These are phyloP conservation scores for Diplogasteroides magnus DNA, from an alignment of 1,140 invertebrate species.

Conservation along the genomic window DNA sequence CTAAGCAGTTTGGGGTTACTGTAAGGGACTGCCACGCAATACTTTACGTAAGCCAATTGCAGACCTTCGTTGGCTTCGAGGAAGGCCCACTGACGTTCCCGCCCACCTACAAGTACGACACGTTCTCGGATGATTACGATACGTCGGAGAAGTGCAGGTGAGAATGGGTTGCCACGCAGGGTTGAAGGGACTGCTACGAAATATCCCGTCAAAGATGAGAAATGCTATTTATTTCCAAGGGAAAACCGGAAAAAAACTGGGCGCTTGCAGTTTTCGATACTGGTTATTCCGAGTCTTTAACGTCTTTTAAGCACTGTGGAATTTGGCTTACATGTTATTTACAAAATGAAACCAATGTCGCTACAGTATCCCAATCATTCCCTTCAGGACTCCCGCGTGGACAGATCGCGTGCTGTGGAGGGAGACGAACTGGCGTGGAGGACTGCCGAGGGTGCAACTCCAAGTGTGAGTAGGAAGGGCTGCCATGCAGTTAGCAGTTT, in stretches of 20 bases:
- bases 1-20: neutral
- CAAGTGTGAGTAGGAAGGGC: neutral
- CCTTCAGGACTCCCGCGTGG: conserved; percentile 74
- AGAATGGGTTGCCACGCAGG: too few relatives aligned
- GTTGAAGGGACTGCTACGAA: too few relatives aligned
- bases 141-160: conserved; percentile 89
- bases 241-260: too few relatives aligned
- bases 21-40: neutral
- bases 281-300: too few relatives aligned
- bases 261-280: too few relatives aligned
- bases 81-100: conserved; percentile 87
- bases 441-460: neutral
- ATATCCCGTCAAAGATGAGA: too few relatives aligned
- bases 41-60: conserved; percentile 57
- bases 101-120: conserved; percentile 97
- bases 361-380: too few relatives aligned
- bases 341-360: too few relatives aligned
- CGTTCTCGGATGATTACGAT: conserved; percentile 97
- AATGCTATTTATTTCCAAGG: conserved; percentile 59
- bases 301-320: too few relatives aligned
- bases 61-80: conserved; percentile 87
- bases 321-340: too few relatives aligned
- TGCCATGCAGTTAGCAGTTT: too few relatives aligned
- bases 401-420: conserved; percentile 91
- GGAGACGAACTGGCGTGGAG: conserved; percentile 11